Percentiles rank a stretch among this genome's conserved stretches.
phyloP scores from a whole-genome alignment of 2,888 invertebrate genomes.

The Tipula vernalis region DNA sequence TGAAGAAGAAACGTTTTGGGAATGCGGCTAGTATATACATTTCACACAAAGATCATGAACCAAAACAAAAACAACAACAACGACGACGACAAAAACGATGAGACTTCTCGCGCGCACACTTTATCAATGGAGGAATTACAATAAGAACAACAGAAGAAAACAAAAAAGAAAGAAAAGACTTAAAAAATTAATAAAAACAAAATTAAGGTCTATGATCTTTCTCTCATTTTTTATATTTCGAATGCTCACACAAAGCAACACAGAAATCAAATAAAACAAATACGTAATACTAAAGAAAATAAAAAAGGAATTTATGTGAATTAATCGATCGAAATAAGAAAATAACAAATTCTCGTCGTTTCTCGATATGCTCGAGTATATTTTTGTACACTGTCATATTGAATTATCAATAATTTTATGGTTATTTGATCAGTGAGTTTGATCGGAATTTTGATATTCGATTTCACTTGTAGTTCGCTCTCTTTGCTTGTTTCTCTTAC shows the following conservation, averaged over 20 bases:
- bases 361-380: neutral
- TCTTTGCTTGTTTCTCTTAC: neutral
- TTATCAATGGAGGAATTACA: neutral
- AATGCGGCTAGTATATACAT: neutral
- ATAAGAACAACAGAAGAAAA: neutral
- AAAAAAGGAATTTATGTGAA: neutral
- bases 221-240: neutral
- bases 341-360: neutral
- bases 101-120: neutral
- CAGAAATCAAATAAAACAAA: neutral
- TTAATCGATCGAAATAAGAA: neutral
- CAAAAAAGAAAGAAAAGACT: neutral
- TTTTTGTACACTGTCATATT: neutral
- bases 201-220: constrained; percentile 4
- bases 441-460: neutral
- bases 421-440: neutral
- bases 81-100: neutral
- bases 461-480: neutral
- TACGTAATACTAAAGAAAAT: neutral
- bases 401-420: neutral
- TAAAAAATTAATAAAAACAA: neutral
- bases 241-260: neutral
- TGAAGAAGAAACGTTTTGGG: neutral
- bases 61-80: neutral
- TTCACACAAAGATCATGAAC: neutral